These are phyloP conservation scores for Tachuris rubrigastra DNA, from an alignment of 2,113 vertebrate species.

Conservation along the genomic window DNA sequence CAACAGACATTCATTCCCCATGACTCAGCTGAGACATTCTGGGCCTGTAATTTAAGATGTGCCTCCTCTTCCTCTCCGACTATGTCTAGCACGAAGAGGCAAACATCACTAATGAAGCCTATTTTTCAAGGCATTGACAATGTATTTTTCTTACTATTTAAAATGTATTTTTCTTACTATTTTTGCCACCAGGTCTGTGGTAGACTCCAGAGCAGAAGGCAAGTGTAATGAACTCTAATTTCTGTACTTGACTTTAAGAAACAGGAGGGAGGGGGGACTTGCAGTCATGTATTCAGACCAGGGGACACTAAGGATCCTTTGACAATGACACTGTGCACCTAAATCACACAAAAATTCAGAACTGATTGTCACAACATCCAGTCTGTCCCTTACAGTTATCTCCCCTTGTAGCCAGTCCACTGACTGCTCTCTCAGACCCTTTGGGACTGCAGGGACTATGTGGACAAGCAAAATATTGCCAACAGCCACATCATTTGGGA, in stretches of 20 bases:
- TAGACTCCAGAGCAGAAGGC: background rate
- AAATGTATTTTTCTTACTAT: background rate
- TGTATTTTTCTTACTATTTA: background rate
- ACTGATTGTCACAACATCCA: background rate
- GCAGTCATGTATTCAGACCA: background rate
- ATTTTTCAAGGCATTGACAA: background rate
- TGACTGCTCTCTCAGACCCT: background rate
- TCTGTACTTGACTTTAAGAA: background rate
- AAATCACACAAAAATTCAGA: background rate
- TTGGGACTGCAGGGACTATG: background rate
- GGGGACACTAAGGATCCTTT: background rate
- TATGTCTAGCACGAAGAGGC: background rate
- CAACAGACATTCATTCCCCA: background rate
- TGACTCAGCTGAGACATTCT: background rate
- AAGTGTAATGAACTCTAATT: background rate
- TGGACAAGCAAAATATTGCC: background rate
- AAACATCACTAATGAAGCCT: background rate
- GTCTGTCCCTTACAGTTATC: background rate
- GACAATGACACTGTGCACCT: background rate
- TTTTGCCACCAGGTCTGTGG: background rate
- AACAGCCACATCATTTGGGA: background rate
- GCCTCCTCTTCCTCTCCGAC: background rate
- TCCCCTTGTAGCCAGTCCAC: background rate
- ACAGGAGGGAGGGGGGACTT: background rate
- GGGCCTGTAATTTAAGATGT: background rate